Percentiles rank a stretch among this genome's conserved stretches.
These are phyloP conservation scores for Oreochromis spilurus DNA, from an alignment of 2,113 vertebrate species.

Conservation along the genomic window DNA sequence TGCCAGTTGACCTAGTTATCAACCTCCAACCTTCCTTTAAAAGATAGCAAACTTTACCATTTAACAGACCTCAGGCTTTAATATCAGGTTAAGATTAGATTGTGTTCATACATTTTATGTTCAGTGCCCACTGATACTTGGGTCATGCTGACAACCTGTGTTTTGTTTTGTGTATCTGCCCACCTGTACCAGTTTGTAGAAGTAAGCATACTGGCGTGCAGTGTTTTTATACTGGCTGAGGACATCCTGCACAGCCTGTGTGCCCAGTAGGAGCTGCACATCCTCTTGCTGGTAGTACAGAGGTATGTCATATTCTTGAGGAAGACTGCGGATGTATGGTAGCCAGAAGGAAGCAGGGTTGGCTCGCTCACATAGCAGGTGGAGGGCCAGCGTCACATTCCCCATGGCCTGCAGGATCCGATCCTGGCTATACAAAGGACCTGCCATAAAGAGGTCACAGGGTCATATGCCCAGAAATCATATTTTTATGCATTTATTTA, in stretches of 20 bases:
- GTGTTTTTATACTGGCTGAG: slow-evolving; percentile 98
- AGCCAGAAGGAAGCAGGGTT: slow-evolving; percentile 86
- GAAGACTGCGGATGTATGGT: slow-evolving; percentile 93
- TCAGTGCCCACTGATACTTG: not conserved
- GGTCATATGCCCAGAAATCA: not conserved
- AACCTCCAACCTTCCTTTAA: not conserved
- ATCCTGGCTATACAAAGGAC: slow-evolving; percentile 89
- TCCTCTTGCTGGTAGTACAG: slow-evolving; percentile 93
- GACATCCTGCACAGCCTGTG: slow-evolving; percentile 91
- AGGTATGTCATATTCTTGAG: slow-evolving; percentile 88
- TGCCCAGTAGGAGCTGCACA: slow-evolving; percentile 86
- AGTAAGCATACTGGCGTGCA: slow-evolving; percentile 96
- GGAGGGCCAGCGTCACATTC: slow-evolving; percentile 93
- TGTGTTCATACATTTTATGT: not conserved
- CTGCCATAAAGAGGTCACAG: slow-evolving; percentile 56
- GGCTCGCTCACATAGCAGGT: slow-evolving; percentile 90
- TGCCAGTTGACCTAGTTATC: not conserved
- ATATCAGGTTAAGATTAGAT: not conserved
- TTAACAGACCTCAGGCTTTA: not conserved
- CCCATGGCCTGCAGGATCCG: slow-evolving; percentile 97
- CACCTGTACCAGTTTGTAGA: slow-evolving; percentile 97
- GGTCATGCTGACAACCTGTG: not conserved
- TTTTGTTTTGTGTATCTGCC: not conserved
- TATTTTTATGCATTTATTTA: not conserved
- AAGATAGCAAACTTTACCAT: not conserved